Evolutionary conservation across 2,113 vertebrate species (phyloP).

Genomic region (Gobiocypris rarus): DNA sequence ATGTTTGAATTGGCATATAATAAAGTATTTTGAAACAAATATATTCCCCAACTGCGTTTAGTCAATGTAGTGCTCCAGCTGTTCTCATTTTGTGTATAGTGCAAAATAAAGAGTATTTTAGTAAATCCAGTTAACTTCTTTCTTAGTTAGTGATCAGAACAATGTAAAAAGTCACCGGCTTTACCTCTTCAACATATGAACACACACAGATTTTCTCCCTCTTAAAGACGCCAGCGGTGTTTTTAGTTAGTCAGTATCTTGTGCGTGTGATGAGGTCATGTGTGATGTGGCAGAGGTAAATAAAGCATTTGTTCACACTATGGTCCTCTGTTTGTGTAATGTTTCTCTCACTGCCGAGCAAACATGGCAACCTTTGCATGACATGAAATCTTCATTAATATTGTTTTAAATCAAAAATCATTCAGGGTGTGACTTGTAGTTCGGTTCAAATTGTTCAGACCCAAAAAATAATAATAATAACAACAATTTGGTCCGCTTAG

Average conservation of each 20-base stretch:
- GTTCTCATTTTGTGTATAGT: slow-evolving; percentile 17
- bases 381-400: not conserved
- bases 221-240: not conserved
- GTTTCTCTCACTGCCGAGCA: slow-evolving; percentile 64
- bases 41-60: slow-evolving; percentile 62
- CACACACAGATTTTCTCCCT: slow-evolving; percentile 22
- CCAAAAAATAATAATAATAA: too few relatives aligned
- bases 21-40: slow-evolving; percentile 71
- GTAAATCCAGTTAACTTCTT: not conserved
- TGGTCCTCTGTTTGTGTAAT: slow-evolving; percentile 72
- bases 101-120: slow-evolving; percentile 15
- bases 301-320: slow-evolving; percentile 80
- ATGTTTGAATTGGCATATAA: slow-evolving; percentile 56
- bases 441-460: too few relatives aligned
- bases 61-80: slow-evolving; percentile 61
- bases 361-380: not conserved
- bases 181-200: slow-evolving; percentile 53
- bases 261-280: slow-evolving; percentile 70
- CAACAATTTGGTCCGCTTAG: too few relatives aligned
- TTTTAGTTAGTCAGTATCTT: slow-evolving; percentile 32
- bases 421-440: too few relatives aligned
- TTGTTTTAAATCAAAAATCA: not conserved
- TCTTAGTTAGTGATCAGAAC: not conserved
- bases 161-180: slow-evolving; percentile 1
- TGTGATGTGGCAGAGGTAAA: slow-evolving; percentile 75